Conservation (phyloP, 2,797 vertebrate species). For the Masticophis lateralis region DNA sequence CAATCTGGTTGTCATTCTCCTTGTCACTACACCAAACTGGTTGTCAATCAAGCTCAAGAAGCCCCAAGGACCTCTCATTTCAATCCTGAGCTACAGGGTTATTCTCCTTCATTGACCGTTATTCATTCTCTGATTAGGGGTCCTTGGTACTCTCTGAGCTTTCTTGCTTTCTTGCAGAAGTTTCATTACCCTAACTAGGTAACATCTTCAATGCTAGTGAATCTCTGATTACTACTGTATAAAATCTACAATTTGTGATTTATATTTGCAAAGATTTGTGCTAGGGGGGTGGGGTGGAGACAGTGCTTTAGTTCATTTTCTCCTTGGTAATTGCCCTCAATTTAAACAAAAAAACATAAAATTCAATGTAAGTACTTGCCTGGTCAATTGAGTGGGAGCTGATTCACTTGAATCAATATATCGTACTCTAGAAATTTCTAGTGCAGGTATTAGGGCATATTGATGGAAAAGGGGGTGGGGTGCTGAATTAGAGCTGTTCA, state of each 20-base stretch:
- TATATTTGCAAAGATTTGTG: not conserved
- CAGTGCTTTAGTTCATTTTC: not conserved
- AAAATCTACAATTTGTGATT: not conserved
- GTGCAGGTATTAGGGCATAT: not conserved
- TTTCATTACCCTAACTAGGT: no score
- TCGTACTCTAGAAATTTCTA: not conserved
- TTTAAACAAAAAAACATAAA: not conserved
- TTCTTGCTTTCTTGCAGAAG: no score
- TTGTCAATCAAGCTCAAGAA: not conserved
- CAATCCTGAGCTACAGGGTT: not conserved
- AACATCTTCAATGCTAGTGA: no score
- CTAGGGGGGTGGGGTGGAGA: accelerated
- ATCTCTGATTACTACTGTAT: not conserved
- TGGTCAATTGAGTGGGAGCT: not conserved
- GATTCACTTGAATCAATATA: not conserved
- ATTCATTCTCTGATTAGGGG: not conserved
- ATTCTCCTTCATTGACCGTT: not conserved
- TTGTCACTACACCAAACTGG: not conserved
- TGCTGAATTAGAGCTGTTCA: not conserved
- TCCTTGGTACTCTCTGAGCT: no score
- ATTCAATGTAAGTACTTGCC: not conserved
- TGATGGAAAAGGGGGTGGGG: no score
- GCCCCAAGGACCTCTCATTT: not conserved
- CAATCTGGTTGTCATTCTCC: not conserved
- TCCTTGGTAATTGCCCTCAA: not conserved